Base-by-base conservation (phyloP, 1,140 invertebrate species). In the Conus betulinus region DNA sequence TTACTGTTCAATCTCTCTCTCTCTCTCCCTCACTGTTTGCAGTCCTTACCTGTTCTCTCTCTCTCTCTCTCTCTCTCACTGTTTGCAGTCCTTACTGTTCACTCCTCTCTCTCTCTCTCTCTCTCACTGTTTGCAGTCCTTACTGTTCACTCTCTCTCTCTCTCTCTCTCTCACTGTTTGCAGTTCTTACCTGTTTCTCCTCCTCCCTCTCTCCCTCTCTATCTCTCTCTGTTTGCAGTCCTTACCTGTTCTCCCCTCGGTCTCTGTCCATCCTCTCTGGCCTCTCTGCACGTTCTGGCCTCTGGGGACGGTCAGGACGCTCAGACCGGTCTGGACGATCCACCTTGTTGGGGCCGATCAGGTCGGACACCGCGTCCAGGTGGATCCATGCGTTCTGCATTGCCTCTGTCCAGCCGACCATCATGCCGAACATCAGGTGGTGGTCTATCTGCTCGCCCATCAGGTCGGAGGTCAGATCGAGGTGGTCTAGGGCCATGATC, bases 241-340 rank as follows among this genome's bases (percentile, higher is more conserved):
- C 78, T 52, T 13, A 79, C 78, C 78, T 84, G 55, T n/a, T 51
- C 55, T 63, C 55, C 10, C 11, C n/a, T n/a, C 52, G 60, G 17
- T 71, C 67, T 71, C 81, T 0, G 15, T 83, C 81, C 51, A 55
- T 52, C 55, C 81, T 53, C 15, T 83, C 81, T 55, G 52, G 79
- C 20, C 79, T 81, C 10, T 81, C 79, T 39, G 25, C 67, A 74
- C 67, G 67, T n/a, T 15, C 67, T 7, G 67, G 20, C 20, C 82
- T 84, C 82, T 63, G 8, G 23, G 82, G 52, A 55, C 84, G 67
- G 7, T 74, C 84, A 52, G 84, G 84, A 5, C 57, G 53, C 5
- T 84, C 83, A 27, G 60, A n/a, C 15, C 83, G 23, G 4, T 84
- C 83, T 3, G 57, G 27, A 39, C 84, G 67, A 13, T 85, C 82